Base-by-base conservation (phyloP, 2,888 invertebrate genomes). In the Xestia xanthographa region DNA sequence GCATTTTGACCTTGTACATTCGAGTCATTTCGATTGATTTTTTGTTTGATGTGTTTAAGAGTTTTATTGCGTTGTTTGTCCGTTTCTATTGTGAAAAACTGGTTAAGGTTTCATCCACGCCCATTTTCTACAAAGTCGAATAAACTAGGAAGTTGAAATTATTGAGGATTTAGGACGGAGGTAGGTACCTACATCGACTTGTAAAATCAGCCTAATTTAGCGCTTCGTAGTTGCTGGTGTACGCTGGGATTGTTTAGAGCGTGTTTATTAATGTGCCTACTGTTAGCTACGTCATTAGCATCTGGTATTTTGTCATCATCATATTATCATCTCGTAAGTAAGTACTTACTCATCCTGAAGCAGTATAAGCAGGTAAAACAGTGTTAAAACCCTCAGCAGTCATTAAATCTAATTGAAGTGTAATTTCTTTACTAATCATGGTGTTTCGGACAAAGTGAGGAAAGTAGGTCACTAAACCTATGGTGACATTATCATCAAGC, bases 21-120 rank as follows among this genome's bases (percentile, higher is more conserved):
- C 75, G 82, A 89, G 86, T 84, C 77, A 82, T 56, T 82, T 65
- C 68, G 72, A 88, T 88, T 86, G 88, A 88, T 88, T 89, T 88
- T 89, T 88, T 88, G 75, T 79, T 77, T 34, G 34, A 79, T 80
- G 72, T 77, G 68, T 81, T 81, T 84, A 68, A 60, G 66, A 45
- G 66, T 77, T 72, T 73, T 82, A 85, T 74, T 79, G 78, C 80
- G 80, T 80, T 80, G 74, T 73, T 76, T 71, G 67, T 66, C 65
- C 8, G 41, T 66, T 75, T 78, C 12, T 60, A 48, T 53, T 72
- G 68, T 69, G 68, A 65, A 75, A 58, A 72, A 71, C 26, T 53
- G 26, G 4, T 48, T 22, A 58, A 60, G 58, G 38, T 63, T 41
- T 50, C 17, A 66, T 62, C 26, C 29, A 74, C 56, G 17, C 58